These are phyloP conservation scores for Macrosoma leucophasiata DNA, from an alignment of 2,888 invertebrate genomes.

Conservation along the genomic window DNA sequence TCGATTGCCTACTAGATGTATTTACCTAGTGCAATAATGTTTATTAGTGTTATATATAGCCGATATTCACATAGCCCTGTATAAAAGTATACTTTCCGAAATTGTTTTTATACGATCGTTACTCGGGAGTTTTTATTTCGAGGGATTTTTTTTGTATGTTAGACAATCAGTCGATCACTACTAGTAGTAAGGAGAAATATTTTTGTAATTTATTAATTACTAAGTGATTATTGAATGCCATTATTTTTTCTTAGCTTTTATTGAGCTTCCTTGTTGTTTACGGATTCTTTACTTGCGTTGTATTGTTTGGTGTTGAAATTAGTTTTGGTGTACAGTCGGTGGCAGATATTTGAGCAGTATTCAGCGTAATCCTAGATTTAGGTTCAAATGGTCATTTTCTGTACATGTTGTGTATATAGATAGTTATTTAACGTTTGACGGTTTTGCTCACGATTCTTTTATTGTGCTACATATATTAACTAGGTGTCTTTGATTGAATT, in stretches of 20 bases:
- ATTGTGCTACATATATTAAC: no score
- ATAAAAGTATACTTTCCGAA: slow-evolving; percentile 10
- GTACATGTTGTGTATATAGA: no score
- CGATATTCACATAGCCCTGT: not conserved
- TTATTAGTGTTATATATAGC: not conserved
- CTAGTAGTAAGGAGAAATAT: slow-evolving; percentile 42
- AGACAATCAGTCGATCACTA: slow-evolving; percentile 41
- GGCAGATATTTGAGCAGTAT: no score
- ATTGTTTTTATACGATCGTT: no score
- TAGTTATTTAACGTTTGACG: no score
- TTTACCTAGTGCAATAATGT: slow-evolving; percentile 3
- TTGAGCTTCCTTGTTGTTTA: slow-evolving; percentile 49
- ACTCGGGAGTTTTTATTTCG: no score
- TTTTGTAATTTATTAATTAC: slow-evolving; percentile 48
- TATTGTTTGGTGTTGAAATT: slow-evolving; percentile 17
- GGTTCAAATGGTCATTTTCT: no score
- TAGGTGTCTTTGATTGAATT: no score
- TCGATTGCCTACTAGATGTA: slow-evolving; percentile 25
- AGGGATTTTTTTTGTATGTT: slow-evolving; percentile 15
- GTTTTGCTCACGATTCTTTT: no score
- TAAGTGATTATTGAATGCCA: slow-evolving; percentile 58
- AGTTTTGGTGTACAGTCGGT: no score
- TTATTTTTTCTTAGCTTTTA: slow-evolving; percentile 57
- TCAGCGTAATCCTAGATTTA: no score
- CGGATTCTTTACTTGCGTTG: slow-evolving; percentile 32